Evolutionary conservation across 2,797 vertebrate genomes (phyloP).

Genomic region (Glyptemys insculpta): DNA sequence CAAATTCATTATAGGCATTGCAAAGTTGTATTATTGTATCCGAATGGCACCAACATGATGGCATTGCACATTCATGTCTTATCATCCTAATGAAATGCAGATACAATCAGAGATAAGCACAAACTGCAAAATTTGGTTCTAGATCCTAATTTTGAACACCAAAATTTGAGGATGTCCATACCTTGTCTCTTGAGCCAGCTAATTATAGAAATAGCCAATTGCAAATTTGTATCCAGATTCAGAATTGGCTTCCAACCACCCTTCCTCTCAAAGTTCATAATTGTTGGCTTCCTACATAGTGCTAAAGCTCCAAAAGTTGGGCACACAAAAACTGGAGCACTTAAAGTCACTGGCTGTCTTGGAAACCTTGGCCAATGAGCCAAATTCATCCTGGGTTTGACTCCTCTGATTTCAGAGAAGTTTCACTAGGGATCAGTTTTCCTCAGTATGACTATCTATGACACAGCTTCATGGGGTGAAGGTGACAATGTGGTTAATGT

Average conservation of each 20-base stretch:
- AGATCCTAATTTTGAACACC: background rate
- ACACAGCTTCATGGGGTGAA: background rate
- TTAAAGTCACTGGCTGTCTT: background rate
- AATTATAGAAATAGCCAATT: background rate
- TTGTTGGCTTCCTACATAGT: background rate
- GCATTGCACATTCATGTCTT: too few relatives aligned
- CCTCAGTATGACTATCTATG: background rate
- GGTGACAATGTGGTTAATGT: background rate
- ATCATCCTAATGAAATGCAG: background rate
- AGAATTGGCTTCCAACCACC: background rate
- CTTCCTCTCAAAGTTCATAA: background rate
- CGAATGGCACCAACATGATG: too few relatives aligned
- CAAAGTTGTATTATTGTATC: too few relatives aligned
- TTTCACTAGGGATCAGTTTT: rapidly evolving
- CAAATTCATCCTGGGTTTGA: background rate
- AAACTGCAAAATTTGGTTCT: background rate
- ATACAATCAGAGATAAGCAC: background rate
- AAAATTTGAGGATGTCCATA: background rate
- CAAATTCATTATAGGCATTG: too few relatives aligned
- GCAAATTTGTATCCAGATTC: background rate
- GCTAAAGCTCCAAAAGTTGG: background rate
- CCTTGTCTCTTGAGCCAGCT: background rate
- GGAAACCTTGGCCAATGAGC: background rate
- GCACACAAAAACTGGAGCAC: background rate
- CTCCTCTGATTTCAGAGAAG: background rate